A percentile compares a stretch with the other conserved stretches of the same genome.
Evolutionary conservation across 2,888 invertebrate species (phyloP).

Genomic region (Caenorhabditis sp.): DNA sequence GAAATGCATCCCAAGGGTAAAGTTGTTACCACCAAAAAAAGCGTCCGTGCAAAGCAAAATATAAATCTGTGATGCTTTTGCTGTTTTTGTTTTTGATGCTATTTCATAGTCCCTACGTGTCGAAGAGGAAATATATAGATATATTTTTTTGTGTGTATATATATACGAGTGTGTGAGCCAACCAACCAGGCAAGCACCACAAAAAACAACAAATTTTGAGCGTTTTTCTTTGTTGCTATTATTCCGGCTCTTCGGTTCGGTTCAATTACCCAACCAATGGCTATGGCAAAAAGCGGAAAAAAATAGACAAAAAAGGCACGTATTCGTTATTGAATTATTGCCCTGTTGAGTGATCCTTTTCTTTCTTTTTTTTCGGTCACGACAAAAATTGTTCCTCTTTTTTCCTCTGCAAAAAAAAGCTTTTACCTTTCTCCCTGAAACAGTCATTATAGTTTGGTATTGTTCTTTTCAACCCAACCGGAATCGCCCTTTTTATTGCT

Average conservation of each 20-base stretch:
- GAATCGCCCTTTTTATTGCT: not conserved
- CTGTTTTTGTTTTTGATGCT: too few relatives aligned
- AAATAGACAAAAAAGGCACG: not conserved
- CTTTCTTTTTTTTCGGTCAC: not conserved
- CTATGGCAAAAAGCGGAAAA: not conserved
- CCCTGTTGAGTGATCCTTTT: constrained; percentile 1
- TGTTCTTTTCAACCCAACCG: constrained; percentile 8
- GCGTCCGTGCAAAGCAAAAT: too few relatives aligned
- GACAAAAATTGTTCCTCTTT: not conserved
- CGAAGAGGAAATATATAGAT: too few relatives aligned
- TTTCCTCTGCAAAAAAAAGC: not conserved
- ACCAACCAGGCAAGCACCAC: too few relatives aligned
- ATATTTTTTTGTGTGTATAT: too few relatives aligned
- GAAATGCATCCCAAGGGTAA: too few relatives aligned
- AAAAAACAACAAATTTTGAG: not conserved
- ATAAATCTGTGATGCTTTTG: too few relatives aligned
- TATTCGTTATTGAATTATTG: not conserved
- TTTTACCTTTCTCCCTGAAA: not conserved
- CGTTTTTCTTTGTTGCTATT: not conserved
- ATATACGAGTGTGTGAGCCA: too few relatives aligned
- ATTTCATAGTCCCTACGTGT: too few relatives aligned
- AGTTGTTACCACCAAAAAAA: too few relatives aligned
- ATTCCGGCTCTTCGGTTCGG: not conserved
- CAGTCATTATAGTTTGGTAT: too few relatives aligned
- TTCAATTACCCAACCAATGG: not conserved